Percentiles rank a stretch among this genome's conserved stretches.
Conservation (phyloP, 2,797 vertebrate species). For the Petrocephalus sullivani region DNA sequence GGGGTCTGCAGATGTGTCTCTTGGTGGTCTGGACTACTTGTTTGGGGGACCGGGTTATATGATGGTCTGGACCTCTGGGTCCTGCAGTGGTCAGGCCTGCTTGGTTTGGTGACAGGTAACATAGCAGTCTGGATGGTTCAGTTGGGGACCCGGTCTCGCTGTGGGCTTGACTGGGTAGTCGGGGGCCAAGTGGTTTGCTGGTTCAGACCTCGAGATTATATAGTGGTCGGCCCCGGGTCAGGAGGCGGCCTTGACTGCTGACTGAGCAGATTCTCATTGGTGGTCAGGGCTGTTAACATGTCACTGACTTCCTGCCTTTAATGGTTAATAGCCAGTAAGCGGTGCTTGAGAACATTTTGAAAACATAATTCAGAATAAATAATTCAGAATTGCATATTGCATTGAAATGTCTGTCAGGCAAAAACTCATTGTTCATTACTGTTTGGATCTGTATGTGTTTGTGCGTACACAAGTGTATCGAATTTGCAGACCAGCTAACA, state of each 20-base stretch:
- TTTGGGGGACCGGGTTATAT: neutral
- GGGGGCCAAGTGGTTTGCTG: neutral
- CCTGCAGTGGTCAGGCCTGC: neutral
- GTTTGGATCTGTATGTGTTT: neutral
- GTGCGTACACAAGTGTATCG: neutral
- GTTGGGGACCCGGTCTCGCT: neutral
- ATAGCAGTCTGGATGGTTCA: neutral
- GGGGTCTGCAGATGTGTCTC: neutral
- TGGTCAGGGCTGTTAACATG: neutral
- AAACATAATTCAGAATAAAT: neutral
- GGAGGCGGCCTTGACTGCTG: neutral
- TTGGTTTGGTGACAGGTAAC: neutral
- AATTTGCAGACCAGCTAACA: neutral
- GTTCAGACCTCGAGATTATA: neutral
- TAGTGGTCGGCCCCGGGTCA: neutral
- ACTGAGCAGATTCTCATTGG: neutral
- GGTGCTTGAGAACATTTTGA: neutral
- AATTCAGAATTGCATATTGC: neutral
- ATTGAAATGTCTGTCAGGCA: neutral
- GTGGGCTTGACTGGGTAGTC: neutral
- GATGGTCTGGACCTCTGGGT: neutral
- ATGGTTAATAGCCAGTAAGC: neutral
- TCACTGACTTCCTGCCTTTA: neutral
- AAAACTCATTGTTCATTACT: neutral
- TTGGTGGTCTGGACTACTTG: neutral